phyloP scores from a whole-genome alignment of 2,797 vertebrate species.

The Galago senegalensis region DNA sequence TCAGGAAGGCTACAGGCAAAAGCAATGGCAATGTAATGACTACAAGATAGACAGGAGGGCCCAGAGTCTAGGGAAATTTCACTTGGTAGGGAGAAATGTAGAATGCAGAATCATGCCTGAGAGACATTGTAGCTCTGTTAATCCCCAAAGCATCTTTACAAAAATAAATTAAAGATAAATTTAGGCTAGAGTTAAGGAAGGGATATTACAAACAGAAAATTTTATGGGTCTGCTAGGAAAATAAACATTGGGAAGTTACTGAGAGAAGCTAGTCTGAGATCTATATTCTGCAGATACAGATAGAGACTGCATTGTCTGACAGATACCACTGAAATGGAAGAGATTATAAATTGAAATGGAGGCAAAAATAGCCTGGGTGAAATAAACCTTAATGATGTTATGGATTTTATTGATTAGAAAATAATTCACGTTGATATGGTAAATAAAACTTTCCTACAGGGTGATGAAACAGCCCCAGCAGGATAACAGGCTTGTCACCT shows the following conservation, averaged over 20 bases:
- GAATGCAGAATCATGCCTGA: background rate
- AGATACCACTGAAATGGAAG: background rate
- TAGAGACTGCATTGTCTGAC: background rate
- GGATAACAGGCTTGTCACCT: background rate
- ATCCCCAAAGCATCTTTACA: constrained; percentile 13
- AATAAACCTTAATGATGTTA: background rate
- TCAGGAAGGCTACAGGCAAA: constrained; percentile 73
- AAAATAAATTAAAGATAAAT: constrained; percentile 31
- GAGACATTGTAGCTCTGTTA: constrained; percentile 19
- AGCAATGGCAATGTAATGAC: background rate
- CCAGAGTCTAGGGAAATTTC: constrained; percentile 2
- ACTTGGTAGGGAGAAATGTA: background rate
- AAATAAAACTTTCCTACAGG: background rate
- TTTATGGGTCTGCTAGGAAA: constrained; percentile 3
- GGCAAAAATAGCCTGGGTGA: background rate
- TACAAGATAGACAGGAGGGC: background rate
- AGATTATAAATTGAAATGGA: background rate
- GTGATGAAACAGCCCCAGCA: background rate
- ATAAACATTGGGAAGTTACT: background rate
- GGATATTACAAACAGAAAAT: constrained; percentile 11
- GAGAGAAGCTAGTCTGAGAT: background rate
- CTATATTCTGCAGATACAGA: background rate
- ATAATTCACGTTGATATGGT: background rate
- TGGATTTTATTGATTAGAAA: constrained; percentile 33
- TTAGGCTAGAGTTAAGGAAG: constrained; percentile 23